Base-by-base conservation (phyloP, 2,797 vertebrate genomes). In the Clarias laeviceps region DNA sequence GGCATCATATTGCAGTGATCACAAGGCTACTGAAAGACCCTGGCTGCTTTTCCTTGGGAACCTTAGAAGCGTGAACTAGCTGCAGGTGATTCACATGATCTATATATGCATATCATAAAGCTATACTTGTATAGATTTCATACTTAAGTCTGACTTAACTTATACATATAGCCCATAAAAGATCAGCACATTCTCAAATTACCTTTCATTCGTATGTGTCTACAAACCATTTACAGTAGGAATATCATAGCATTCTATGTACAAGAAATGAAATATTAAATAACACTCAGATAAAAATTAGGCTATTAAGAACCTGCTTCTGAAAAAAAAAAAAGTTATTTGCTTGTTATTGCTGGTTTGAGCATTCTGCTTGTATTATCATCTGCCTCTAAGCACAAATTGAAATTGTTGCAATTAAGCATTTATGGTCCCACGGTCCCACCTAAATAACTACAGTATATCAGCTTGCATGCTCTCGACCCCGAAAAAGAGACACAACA, bases 331-430 rank as follows among this genome's bases (percentile, higher is more conserved):
- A 27, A 34, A 69, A 50, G 0, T n/a, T 54, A 34, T 54, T 68
- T 45, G 27, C 65, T 50, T 70, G 76, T 84, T 62, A 54, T 54
- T 80, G 27, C 77, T 64, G 64, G 37, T 37, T 80, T 72, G 37
- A 34, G 57, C 12, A 56, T 70, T 70, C 57, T 73, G 57, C n/a
- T 88, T 90, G 88, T 91, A 91, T 92, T 89, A 91, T 91, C 90
- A 89, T 40, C 20, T 50, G 56, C 77, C 68, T 80, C 66, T 80
- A 59, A 79, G 64, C 89, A 90, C 89, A 80, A 27, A 80, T 45
- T 80, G 77, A 80, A 80, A 80, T 64, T 56, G 78, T 76, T 84
- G 17, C 83, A 87, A 81, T 82, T 84, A 76, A 73, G 80, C 20
- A 37, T 80, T 59, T 61, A 82, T 66, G 32, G 59, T 77, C 70